Base-by-base conservation (phyloP, 2,797 vertebrate genomes). In the Ptychadena robeensis region DNA sequence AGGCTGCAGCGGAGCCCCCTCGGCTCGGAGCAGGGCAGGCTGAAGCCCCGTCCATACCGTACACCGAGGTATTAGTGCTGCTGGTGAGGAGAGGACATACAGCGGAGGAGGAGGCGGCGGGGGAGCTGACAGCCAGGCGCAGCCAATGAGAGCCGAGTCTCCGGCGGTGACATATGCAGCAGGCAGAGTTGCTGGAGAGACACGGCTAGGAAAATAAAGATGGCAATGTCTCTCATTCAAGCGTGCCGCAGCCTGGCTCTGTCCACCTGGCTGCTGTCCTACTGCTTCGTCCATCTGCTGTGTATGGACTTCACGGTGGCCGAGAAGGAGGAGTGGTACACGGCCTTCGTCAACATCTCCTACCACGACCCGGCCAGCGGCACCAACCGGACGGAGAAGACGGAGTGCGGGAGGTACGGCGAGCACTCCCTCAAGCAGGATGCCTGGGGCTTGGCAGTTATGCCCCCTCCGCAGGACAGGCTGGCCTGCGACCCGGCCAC, bases 261-360 rank as follows among this genome's bases (percentile, higher is more conserved):
- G 89, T 97, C 96, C 93, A 96, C 96, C 92, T 97, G 97, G 96
- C 94, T 98, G 91, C 94, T 98, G 86, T 98, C 96, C 86, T 96
- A 97, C 88, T 97, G 96, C 90, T 97, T 97, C 91, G 96, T 98
- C 85, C 96, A 98, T 94, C 89, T 98, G 91, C 92, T 98, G 85
- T 96, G 97, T 88, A 89, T 99, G 94, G 98, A 98, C 94, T 97
- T 98, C 88, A 97, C 97, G 6, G 97, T 97, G 73, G 97, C 97
- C 1, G 97, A 98, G 93, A 99, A 98, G 88, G 97, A 99, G 90
- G 98, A 99, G 82, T 99, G 98, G 98, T 99, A 98, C 94, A 99
- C 98, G 22, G 98, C 98, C 12, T 98, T 98, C 87, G 96, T 99
- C 83, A 99, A 98, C 94, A 96, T 99, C 91, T 97, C 96, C 83